Evolutionary conservation across 1,140 invertebrate genomes (phyloP).

Genomic region (Chironomus tepperi): DNA sequence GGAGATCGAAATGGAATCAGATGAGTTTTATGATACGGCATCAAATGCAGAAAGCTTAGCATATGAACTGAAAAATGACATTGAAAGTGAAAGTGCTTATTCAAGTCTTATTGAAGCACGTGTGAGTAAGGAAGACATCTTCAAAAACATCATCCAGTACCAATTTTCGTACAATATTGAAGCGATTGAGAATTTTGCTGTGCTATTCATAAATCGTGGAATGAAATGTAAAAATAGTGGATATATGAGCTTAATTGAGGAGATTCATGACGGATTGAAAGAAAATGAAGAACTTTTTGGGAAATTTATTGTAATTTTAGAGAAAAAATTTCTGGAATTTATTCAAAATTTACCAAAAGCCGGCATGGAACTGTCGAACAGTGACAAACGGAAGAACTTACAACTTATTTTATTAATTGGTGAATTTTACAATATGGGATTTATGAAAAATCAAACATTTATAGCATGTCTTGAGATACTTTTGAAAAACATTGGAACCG

Average conservation of each 20-base stretch:
- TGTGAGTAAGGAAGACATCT: not conserved
- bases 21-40: not conserved
- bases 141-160: not conserved
- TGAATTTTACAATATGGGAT: not conserved
- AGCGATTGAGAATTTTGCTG: not conserved
- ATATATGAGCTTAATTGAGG: not conserved
- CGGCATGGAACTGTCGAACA: not conserved
- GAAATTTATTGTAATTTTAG: not conserved
- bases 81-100: not conserved
- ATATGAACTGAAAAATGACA: not conserved
- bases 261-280: not conserved
- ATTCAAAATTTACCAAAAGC: not conserved
- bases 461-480: not conserved
- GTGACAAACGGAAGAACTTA: not conserved
- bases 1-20: not conserved
- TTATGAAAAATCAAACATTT: not conserved
- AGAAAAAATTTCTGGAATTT: not conserved
- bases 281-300: not conserved
- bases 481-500: not conserved
- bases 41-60: not conserved
- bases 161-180: not conserved
- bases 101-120: not conserved
- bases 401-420: not conserved
- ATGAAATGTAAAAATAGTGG: not conserved
- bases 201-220: not conserved